Evolutionary conservation across 2,888 invertebrate genomes (phyloP).

Genomic region (Cistogaster globosa): DNA sequence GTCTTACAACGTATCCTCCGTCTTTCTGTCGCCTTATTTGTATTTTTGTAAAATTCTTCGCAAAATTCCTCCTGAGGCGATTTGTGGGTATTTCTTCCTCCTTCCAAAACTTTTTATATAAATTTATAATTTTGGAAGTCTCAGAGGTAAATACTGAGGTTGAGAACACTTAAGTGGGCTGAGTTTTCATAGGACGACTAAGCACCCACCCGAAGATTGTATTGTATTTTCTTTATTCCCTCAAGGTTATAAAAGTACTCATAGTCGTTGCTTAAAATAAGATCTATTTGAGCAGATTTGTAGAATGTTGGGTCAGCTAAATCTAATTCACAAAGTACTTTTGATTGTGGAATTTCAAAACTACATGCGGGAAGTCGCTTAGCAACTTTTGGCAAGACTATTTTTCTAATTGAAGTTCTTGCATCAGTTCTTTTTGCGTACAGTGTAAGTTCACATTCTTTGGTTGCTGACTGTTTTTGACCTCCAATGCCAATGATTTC

Average conservation of each 20-base stretch:
- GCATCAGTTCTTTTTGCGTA: background rate
- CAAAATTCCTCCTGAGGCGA: background rate
- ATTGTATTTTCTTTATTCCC: background rate
- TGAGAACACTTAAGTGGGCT: background rate
- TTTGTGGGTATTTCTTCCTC: background rate
- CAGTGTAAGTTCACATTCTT: conserved; percentile 6
- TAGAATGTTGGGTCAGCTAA: background rate
- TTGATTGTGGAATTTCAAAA: conserved; percentile 1
- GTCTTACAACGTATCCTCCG: background rate
- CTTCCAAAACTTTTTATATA: background rate
- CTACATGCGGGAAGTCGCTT: conserved; percentile 1
- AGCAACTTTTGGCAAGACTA: conserved; percentile 35
- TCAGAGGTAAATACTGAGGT: background rate
- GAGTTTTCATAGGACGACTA: no score
- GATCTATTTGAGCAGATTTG: background rate
- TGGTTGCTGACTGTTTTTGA: conserved; percentile 6
- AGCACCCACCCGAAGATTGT: no score
- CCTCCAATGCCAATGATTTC: conserved; percentile 27
- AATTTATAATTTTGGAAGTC: background rate
- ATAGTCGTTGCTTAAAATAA: background rate
- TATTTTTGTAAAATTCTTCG: background rate
- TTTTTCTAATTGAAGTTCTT: conserved; percentile 12
- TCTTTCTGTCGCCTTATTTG: background rate
- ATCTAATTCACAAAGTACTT: background rate
- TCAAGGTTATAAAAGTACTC: background rate